phyloP scores from a whole-genome alignment of 2,113 vertebrate species.

The Rhabdomys dilectus region DNA sequence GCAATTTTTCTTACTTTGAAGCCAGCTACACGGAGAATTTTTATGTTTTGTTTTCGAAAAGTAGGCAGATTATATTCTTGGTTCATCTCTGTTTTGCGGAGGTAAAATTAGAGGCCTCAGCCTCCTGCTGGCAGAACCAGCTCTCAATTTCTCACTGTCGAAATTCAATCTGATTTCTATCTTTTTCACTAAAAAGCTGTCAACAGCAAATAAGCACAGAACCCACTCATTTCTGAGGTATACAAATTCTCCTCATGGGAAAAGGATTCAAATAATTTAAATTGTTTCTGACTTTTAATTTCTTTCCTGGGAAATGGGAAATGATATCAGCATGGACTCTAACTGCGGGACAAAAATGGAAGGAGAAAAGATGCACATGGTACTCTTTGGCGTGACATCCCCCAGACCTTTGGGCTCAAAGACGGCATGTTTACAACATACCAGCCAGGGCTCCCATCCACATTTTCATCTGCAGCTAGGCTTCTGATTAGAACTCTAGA shows the following conservation, averaged over 20 bases:
- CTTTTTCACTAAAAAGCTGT: slow-evolving; percentile 91
- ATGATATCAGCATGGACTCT: slow-evolving; percentile 73
- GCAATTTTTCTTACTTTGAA: slow-evolving; percentile 83
- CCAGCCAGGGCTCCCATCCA: background rate
- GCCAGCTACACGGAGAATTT: slow-evolving; percentile 68
- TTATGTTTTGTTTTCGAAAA: slow-evolving; percentile 82
- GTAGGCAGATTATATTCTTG: slow-evolving; percentile 85
- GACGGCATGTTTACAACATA: background rate
- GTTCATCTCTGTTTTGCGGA: slow-evolving; percentile 86
- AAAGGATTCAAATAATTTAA: slow-evolving; percentile 83
- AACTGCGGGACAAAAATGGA: slow-evolving; percentile 67
- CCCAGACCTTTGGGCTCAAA: slow-evolving; percentile 49
- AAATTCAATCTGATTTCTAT: slow-evolving; percentile 92
- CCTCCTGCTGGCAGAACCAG: slow-evolving; percentile 89
- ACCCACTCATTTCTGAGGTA: slow-evolving; percentile 84
- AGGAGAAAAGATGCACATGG: background rate
- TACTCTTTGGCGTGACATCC: background rate
- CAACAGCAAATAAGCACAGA: slow-evolving; percentile 90
- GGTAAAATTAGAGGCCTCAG: slow-evolving; percentile 89
- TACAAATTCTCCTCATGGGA: slow-evolving; percentile 78
- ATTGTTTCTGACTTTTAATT: slow-evolving; percentile 83
- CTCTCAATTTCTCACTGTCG: slow-evolving; percentile 90
- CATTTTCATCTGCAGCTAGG: slow-evolving; percentile 12
- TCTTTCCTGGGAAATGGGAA: slow-evolving; percentile 82
- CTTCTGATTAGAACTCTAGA: slow-evolving; percentile 27